Evolutionary conservation across 2,113 vertebrate genomes (phyloP).

Genomic region (Mohoua ochrocephala): DNA sequence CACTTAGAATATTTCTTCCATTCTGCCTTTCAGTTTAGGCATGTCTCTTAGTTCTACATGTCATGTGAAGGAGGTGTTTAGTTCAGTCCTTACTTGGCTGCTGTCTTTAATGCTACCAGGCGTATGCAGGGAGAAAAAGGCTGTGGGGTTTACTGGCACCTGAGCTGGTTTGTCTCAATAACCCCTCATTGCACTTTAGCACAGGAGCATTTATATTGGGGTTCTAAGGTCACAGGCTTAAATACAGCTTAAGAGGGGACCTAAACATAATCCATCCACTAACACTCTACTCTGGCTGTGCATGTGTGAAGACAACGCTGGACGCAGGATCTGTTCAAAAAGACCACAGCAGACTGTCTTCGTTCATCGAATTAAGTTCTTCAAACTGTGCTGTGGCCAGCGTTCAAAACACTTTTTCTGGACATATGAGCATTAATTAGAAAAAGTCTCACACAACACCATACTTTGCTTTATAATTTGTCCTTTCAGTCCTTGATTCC

Average conservation of each 20-base stretch:
- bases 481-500: background rate
- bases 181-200: background rate
- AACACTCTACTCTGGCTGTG: constrained; percentile 19
- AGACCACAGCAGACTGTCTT: background rate
- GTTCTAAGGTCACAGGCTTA: constrained; percentile 36
- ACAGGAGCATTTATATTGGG: background rate
- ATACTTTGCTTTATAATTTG: background rate
- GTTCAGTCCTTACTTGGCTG: background rate
- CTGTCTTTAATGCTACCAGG: background rate
- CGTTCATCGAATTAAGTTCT: background rate
- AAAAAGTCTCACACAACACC: background rate
- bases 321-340: background rate
- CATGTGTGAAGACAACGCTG: background rate
- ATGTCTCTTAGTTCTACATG: background rate
- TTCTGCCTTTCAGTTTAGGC: background rate
- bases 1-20: background rate
- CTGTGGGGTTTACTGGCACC: background rate
- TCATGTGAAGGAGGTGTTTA: background rate
- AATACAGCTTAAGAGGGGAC: background rate
- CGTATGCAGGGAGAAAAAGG: background rate
- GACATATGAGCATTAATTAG: background rate
- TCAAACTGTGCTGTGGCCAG: background rate
- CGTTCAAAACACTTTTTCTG: background rate
- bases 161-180: constrained; percentile 44
- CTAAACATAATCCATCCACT: constrained; percentile 16